Percentiles rank a stretch among this genome's conserved stretches.
Conservation (phyloP, 1,140 invertebrate genomes). For the Pseudachorutes palmiensis region DNA sequence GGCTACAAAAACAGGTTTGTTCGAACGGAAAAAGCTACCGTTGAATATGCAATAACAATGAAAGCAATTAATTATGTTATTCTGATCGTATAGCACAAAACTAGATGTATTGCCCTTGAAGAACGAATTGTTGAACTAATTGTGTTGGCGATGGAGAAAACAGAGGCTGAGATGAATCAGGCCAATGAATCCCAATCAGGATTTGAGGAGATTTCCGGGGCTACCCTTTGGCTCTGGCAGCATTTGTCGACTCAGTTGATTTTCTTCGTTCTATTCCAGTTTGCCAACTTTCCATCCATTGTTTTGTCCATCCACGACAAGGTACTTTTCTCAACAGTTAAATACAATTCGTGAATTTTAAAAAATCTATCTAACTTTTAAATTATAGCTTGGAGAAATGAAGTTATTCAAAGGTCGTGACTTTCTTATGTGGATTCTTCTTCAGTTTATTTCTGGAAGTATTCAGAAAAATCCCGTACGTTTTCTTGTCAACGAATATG, state of each 20-base stretch:
- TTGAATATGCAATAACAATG: no score
- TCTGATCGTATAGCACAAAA: constrained; percentile 63
- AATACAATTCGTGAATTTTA: background rate
- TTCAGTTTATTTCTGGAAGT: constrained; percentile 93
- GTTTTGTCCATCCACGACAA: constrained; percentile 80
- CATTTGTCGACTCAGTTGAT: constrained; percentile 91
- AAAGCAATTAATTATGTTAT: constrained; percentile 5
- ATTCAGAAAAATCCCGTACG: constrained; percentile 85
- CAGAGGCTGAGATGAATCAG: constrained; percentile 56
- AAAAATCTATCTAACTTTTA: no score
- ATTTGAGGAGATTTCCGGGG: constrained; percentile 54
- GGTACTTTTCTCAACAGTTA: constrained; percentile 43
- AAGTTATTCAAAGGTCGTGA: constrained; percentile 82
- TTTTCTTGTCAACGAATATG: constrained; percentile 21
- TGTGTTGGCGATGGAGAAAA: constrained; percentile 82
- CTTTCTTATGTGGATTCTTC: constrained; percentile 93
- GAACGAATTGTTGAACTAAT: constrained; percentile 88
- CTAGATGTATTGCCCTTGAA: constrained; percentile 78
- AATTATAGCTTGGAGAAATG: constrained; percentile 65
- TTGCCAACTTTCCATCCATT: constrained; percentile 77
- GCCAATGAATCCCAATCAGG: constrained; percentile 43
- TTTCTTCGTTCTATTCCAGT: constrained; percentile 91
- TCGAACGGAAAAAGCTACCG: no score
- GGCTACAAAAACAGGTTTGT: constrained; percentile 73
- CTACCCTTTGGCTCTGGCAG: constrained; percentile 77